These are phyloP conservation scores for Zapornia atra DNA, from an alignment of 2,113 vertebrate species.

Conservation along the genomic window DNA sequence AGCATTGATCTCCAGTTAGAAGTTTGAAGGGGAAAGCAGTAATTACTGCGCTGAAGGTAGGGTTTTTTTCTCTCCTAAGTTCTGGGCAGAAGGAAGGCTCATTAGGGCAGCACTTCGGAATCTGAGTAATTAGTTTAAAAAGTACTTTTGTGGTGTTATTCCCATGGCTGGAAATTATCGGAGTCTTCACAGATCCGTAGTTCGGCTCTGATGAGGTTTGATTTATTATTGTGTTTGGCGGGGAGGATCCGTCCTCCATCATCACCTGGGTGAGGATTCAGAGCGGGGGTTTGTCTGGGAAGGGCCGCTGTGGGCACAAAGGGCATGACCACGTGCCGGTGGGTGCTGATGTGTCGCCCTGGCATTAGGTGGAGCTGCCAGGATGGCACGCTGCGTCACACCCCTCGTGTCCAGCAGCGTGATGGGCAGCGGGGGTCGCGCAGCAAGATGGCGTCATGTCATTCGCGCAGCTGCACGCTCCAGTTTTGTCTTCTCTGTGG, in stretches of 20 bases:
- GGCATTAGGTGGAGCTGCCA: background rate
- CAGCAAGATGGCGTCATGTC: no score
- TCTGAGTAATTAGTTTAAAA: conserved; percentile 83
- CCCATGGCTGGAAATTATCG: conserved; percentile 77
- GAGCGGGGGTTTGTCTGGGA: background rate
- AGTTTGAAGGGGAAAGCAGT: conserved; percentile 85
- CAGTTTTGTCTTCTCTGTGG: background rate
- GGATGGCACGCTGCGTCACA: background rate
- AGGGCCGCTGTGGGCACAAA: background rate
- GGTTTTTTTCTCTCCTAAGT: conserved; percentile 79
- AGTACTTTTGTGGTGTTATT: conserved; percentile 83
- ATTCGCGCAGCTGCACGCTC: accelerated
- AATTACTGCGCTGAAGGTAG: conserved; percentile 84
- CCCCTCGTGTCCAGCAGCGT: background rate
- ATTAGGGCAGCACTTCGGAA: conserved; percentile 80
- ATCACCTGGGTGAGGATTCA: background rate
- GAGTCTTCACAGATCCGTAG: conserved; percentile 74
- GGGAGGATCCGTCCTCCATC: conserved; percentile 18
- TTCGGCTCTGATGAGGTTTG: conserved; percentile 71
- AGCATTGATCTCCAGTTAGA: conserved; percentile 91
- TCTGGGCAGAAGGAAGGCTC: conserved; percentile 80
- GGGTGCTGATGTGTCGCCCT: background rate
- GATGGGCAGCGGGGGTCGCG: background rate
- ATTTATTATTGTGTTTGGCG: conserved; percentile 67
- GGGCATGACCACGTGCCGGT: background rate